Evolutionary conservation across 1,140 invertebrate species (phyloP).

Genomic region (Temnothorax nylanderi): DNA sequence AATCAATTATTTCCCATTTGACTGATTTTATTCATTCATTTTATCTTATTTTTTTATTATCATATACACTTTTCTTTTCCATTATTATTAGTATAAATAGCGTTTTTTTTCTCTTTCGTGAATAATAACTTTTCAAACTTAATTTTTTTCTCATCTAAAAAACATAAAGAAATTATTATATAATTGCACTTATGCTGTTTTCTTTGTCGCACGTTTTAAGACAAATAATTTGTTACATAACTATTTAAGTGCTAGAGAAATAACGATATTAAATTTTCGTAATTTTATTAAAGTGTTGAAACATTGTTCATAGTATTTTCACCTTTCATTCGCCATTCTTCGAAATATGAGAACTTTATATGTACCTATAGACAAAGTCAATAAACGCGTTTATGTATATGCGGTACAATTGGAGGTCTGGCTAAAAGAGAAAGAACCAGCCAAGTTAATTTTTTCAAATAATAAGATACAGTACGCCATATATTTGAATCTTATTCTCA

Average conservation of each 20-base stretch:
- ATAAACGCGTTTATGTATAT: neutral
- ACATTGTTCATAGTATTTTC: neutral
- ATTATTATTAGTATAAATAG: neutral
- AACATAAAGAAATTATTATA: neutral
- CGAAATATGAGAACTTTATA: neutral
- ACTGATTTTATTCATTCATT: neutral
- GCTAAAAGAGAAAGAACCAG: neutral
- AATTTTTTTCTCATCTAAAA: neutral
- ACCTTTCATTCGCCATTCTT: neutral
- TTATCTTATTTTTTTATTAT: neutral
- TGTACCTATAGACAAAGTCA: neutral
- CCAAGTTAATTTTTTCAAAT: neutral
- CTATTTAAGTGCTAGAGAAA: neutral
- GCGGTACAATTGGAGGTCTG: neutral
- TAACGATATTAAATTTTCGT: neutral
- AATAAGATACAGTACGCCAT: neutral
- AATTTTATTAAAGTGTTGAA: slow-evolving; percentile 2
- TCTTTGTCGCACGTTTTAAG: neutral
- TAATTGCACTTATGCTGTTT: neutral
- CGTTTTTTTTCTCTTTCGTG: neutral
- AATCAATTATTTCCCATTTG: neutral
- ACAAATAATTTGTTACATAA: neutral
- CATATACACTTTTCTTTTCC: neutral
- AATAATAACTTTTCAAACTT: neutral
- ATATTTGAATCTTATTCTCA: neutral